Conservation (phyloP, 2,888 invertebrate species). For the Nemurella pictetii region DNA sequence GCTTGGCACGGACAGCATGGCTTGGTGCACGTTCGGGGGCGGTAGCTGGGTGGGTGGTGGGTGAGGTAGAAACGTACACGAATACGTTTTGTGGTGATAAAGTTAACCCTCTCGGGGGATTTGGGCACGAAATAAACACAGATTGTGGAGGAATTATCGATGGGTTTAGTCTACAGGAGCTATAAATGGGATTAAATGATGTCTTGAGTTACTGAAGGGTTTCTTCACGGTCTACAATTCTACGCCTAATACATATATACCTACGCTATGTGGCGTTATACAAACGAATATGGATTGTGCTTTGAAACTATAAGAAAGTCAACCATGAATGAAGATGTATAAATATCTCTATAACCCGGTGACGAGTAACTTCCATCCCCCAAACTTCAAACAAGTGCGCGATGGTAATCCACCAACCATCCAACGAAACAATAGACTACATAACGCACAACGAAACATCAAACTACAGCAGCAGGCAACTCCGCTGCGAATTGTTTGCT, state of each 20-base stretch:
- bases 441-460: background rate
- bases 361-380: background rate
- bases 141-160: background rate
- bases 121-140: background rate
- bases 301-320: background rate
- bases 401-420: background rate
- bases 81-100: background rate
- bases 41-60: background rate
- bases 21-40: background rate
- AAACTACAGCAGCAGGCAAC: background rate
- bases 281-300: background rate
- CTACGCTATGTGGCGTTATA: no score
- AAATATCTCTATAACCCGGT: background rate
- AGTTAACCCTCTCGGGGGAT: background rate
- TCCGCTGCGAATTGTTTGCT: background rate
- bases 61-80: background rate
- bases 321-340: no score
- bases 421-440: background rate
- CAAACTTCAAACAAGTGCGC: background rate
- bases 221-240: no score
- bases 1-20: no score
- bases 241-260: no score
- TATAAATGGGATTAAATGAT: no score
- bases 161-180: background rate
- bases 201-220: no score